Conservation (phyloP, 2,113 vertebrate species). For the Aplodontia rufa region DNA sequence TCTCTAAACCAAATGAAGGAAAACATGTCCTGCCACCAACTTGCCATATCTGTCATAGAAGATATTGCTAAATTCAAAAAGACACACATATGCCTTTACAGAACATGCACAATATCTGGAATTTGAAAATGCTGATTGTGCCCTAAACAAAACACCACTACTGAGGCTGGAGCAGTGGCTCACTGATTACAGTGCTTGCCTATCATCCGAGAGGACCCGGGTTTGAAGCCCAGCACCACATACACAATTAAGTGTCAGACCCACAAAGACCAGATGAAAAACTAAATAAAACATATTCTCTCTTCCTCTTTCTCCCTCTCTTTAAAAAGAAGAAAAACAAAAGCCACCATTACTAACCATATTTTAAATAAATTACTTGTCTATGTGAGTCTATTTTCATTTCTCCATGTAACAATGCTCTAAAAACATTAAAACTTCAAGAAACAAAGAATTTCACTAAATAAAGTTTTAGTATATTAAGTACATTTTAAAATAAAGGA, state of each 20-base stretch:
- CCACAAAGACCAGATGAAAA: too few relatives aligned
- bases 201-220: too few relatives aligned
- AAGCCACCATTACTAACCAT: neutral
- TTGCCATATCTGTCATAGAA: neutral
- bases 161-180: too few relatives aligned
- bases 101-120: neutral
- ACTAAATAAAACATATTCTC: too few relatives aligned
- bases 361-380: neutral
- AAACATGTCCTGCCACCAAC: neutral
- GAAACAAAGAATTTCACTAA: neutral
- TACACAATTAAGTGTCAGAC: too few relatives aligned
- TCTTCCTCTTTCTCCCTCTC: too few relatives aligned
- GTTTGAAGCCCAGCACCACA: too few relatives aligned
- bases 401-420: neutral
- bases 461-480: neutral
- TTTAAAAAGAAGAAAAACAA: too few relatives aligned
- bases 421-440: neutral
- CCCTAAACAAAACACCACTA: neutral
- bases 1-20: neutral
- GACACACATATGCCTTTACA: neutral
- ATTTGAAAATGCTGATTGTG: neutral
- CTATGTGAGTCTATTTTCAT: neutral
- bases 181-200: too few relatives aligned
- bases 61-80: neutral
- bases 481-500: neutral